phyloP scores from a whole-genome alignment of 1,140 invertebrate genomes.

The Artemia franciscana region DNA sequence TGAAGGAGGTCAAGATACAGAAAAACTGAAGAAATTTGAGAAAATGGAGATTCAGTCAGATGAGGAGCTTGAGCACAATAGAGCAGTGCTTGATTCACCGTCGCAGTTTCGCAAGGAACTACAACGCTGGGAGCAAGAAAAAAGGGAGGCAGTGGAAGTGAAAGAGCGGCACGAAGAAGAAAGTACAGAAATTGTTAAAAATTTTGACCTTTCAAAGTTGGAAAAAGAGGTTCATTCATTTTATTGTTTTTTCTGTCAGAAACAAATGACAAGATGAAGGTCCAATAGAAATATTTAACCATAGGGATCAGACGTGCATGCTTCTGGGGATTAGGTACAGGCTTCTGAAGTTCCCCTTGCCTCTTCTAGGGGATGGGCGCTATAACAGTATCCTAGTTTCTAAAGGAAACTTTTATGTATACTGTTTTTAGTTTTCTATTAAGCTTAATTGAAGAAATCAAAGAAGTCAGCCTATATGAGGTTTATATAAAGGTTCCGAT shows the following conservation, averaged over 20 bases:
- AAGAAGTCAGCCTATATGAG: no score
- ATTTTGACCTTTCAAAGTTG: conserved; percentile 85
- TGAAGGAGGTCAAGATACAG: conserved; percentile 61
- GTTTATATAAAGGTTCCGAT: no score
- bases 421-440: no score
- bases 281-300: no score
- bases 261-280: no score
- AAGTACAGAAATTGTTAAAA: conserved; percentile 72
- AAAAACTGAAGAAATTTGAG: conserved; percentile 70
- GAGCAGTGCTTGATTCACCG: conserved; percentile 78
- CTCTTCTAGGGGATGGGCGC: neutral
- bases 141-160: conserved; percentile 60
- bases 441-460: no score
- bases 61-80: conserved; percentile 75
- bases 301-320: no score
- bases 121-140: conserved; percentile 57
- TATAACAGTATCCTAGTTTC: no score
- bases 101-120: conserved; percentile 66
- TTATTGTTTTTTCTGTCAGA: neutral
- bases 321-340: neutral
- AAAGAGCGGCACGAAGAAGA: conserved; percentile 65
- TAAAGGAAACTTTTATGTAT: no score
- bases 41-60: conserved; percentile 64
- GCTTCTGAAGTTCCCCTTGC: neutral
- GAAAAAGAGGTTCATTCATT: conserved; percentile 53